Percentiles rank a stretch among this genome's conserved stretches.
Evolutionary conservation across 1,140 invertebrate species (phyloP).

Genomic region (Oscheius sp.): DNA sequence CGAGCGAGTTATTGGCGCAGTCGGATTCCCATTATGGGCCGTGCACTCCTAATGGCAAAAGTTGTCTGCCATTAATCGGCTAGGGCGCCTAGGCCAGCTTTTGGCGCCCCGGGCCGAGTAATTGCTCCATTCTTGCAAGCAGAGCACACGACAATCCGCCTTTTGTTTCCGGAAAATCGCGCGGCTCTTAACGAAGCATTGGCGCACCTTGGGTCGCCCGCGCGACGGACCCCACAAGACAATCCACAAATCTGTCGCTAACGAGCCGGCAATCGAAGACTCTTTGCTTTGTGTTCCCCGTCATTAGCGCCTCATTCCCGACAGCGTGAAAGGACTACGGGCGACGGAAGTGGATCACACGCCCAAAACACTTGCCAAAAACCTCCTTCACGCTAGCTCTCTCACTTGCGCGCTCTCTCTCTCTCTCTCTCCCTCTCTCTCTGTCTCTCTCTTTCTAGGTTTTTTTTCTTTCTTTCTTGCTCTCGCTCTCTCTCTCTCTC

Average conservation of each 20-base stretch:
- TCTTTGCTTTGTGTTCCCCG: slow-evolving; percentile 2
- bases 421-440: too few relatives aligned
- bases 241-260: slow-evolving; percentile 4
- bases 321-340: too few relatives aligned
- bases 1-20: slow-evolving; percentile 13
- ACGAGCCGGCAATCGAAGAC: slow-evolving; percentile 8
- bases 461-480: too few relatives aligned
- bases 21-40: slow-evolving; percentile 7
- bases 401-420: too few relatives aligned
- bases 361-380: too few relatives aligned
- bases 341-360: too few relatives aligned
- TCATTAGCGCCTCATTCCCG: neutral
- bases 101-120: neutral
- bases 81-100: neutral
- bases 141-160: neutral
- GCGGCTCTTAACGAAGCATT: too few relatives aligned
- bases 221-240: neutral
- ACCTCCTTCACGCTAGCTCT: too few relatives aligned
- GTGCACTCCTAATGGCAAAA: slow-evolving; percentile 2
- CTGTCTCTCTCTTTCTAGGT: too few relatives aligned
- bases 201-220: too few relatives aligned
- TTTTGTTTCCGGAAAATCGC: slow-evolving; percentile 13
- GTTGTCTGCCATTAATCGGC: slow-evolving; percentile 9
- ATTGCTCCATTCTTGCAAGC: neutral
- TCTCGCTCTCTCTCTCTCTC: too few relatives aligned